Evolutionary conservation across 2,888 invertebrate species (phyloP), one percentile per base, ranked within the genome.

Genomic region (Folsomia candida): DNA sequence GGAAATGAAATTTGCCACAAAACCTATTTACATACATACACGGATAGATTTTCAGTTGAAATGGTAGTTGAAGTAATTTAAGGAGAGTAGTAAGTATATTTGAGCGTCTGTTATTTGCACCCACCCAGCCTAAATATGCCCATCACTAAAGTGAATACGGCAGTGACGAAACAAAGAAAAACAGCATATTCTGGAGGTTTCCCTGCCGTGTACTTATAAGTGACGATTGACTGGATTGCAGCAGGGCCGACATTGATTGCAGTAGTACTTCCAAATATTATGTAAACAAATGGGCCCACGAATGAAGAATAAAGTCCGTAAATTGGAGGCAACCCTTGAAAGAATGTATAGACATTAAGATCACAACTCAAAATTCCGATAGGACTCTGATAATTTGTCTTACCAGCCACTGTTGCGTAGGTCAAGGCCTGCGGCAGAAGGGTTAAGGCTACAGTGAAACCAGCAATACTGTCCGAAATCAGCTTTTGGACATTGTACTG

Each of bases 221-320:
- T 95, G 91, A 97, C 93, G 24, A 78, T 78, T 25, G 75, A 74
- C 25, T 76, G 74, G 26, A 78, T 78, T 6, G 78, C 78, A 6
- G 73, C 74, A 1, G 76, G 76, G 2, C 78, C 78, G 47, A 78
- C 74, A 1, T 76, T 76, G n/a, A 78, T 71, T 0, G 72, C 73
- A 47, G 72, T 72, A 11, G 77, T 78, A 9, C 94, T 93, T 26
- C 97, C 97, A 80, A 97, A 89, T 71, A 96, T 83, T 67, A 91
- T 89, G 85, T 97, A 97, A 54, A 97, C 88, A 83, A 97, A 91
- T 81, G 94, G 94, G 1, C 96, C 95, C 84, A 94, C 88, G 84
- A 97, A 97, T 14, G 64, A 69, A 14, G 70, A 71, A 85, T 97
- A 97, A 63, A 97, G 87, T 3, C 97, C 97, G 85, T 94, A 95